Evolutionary conservation across 2,797 vertebrate species (phyloP).

Genomic region (Microctenopoma stevenorrisi): DNA sequence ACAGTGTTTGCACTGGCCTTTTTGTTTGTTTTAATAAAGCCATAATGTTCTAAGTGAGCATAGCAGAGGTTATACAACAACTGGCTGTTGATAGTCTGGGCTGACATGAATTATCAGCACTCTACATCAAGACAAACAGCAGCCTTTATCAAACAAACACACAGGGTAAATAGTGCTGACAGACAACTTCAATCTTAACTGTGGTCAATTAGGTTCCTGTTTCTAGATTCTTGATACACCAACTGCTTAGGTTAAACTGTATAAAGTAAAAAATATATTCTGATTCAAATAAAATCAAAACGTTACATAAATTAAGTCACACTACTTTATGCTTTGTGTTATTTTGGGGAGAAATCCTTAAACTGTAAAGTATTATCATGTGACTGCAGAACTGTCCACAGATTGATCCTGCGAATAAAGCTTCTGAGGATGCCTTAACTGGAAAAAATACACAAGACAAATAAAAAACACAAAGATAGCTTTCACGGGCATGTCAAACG

Average conservation of each 20-base stretch:
- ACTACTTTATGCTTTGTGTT: background rate
- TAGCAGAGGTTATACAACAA: conserved; percentile 30
- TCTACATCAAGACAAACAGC: conserved; percentile 24
- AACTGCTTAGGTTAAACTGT: background rate
- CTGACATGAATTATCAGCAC: conserved; percentile 46
- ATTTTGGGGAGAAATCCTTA: background rate
- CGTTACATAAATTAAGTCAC: background rate
- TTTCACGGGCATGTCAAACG: background rate
- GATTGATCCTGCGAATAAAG: conserved; percentile 8
- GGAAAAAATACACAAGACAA: background rate
- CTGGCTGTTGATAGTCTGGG: conserved; percentile 9
- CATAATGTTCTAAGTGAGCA: background rate
- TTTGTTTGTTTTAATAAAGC: conserved; percentile 57
- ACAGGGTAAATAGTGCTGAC: conserved; percentile 18
- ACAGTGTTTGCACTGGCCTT: background rate
- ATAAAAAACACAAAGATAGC: background rate
- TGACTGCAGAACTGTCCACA: conserved; percentile 3
- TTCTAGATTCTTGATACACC: background rate
- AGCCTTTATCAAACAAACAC: conserved; percentile 31
- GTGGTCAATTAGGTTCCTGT: background rate
- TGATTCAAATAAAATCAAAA: background rate
- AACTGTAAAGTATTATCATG: conserved; percentile 5
- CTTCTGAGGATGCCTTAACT: background rate
- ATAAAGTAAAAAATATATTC: background rate
- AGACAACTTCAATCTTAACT: conserved; percentile 4